Percentiles rank a stretch among this genome's conserved stretches.
Conservation (phyloP, 2,113 vertebrate species). For the Gnathonemus longibarbis region DNA sequence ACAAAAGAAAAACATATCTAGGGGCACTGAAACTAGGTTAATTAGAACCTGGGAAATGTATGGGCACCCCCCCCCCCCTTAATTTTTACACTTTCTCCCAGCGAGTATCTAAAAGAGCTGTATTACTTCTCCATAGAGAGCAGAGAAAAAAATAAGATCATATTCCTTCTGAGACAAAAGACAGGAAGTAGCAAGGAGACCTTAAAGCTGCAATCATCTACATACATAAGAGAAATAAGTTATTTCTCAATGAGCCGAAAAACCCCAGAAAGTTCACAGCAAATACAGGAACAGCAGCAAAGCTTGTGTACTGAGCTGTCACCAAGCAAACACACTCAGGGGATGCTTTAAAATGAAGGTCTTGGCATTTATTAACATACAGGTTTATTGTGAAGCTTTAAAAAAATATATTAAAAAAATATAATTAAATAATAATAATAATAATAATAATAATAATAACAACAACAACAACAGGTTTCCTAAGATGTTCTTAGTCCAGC, state of each 20-base stretch:
- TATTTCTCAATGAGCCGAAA: not conserved
- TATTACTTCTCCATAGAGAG: conserved; percentile 21
- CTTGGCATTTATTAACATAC: not conserved
- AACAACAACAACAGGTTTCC: not conserved
- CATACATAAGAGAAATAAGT: not conserved
- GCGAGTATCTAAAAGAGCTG: conserved; percentile 50
- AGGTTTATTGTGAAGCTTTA: not conserved
- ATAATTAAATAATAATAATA: not conserved
- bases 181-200: conserved; percentile 18
- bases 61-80: conserved; percentile 36
- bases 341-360: not conserved
- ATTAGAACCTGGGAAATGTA: conserved; percentile 59
- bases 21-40: conserved; percentile 54
- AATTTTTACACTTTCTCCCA: conserved; percentile 35
- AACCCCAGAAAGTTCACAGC: not conserved
- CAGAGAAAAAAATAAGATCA: conserved; percentile 37
- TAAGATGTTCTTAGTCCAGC: not conserved
- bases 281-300: not conserved
- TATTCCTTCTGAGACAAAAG: conserved; percentile 46
- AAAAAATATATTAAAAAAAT: not conserved
- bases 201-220: conserved; percentile 6
- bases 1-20: conserved; percentile 38
- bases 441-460: not conserved
- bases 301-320: not conserved
- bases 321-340: not conserved